Conservation (phyloP, 2,113 vertebrate species). For the Cacatua alba region DNA sequence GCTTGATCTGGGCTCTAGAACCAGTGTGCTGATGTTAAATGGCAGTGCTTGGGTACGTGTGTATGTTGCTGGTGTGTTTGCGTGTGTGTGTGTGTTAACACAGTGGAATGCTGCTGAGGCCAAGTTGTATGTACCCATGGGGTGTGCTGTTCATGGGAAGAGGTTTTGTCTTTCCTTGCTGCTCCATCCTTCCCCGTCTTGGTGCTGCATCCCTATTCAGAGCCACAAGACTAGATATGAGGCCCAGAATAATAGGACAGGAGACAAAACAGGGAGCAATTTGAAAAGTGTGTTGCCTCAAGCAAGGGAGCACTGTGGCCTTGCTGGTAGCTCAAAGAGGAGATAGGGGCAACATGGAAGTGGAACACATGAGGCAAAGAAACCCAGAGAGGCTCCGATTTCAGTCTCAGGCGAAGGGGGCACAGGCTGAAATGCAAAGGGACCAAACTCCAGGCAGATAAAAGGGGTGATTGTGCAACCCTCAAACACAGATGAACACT, state of each 20-base stretch:
- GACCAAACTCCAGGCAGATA: slow-evolving; percentile 6
- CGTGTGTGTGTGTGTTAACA: not conserved
- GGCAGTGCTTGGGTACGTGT: rapidly evolving
- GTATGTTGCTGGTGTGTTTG: not conserved
- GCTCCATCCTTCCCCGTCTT: not conserved
- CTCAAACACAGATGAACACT: not conserved
- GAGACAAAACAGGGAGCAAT: not conserved
- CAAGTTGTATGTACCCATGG: rapidly evolving
- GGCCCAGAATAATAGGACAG: not conserved
- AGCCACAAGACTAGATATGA: not conserved
- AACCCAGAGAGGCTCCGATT: not conserved
- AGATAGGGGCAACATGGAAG: not conserved
- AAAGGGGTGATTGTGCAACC: not conserved
- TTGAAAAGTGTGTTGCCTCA: not conserved
- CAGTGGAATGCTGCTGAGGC: not conserved
- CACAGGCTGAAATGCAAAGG: not conserved
- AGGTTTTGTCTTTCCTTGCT: not conserved
- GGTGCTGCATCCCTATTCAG: not conserved
- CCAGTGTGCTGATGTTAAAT: rapidly evolving
- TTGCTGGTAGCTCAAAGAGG: not conserved
- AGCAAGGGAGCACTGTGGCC: not conserved
- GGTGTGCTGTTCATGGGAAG: not conserved
- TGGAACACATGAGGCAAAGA: not conserved
- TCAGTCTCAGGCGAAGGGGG: not conserved
- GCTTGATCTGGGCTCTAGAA: not conserved